Evolutionary conservation across 1,140 invertebrate species (phyloP).

Genomic region (Drosophila lacteicornis): DNA sequence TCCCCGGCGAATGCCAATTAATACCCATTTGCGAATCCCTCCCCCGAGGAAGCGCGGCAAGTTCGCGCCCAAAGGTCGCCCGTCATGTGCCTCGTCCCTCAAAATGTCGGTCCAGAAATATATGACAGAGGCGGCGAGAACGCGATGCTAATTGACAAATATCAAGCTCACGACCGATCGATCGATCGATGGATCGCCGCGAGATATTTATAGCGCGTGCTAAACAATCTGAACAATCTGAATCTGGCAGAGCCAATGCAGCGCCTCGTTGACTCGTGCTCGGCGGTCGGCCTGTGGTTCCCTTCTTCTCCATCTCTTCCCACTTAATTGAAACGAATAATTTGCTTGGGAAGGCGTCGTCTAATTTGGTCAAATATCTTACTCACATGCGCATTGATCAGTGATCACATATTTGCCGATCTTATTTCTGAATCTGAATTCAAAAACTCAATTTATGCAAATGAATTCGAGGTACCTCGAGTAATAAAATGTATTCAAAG

Average conservation of each 20-base stretch:
- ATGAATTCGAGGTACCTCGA: conserved; percentile 1
- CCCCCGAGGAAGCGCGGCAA: conserved; percentile 10
- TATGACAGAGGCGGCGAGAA: conserved; percentile 23
- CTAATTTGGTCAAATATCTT: conserved; percentile 16
- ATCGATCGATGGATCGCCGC: conserved; percentile 18
- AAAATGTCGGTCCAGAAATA: conserved; percentile 25
- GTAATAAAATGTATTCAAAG: conserved; percentile 46
- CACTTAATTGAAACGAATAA: conserved; percentile 55
- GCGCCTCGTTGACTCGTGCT: conserved; percentile 38
- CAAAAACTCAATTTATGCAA: not conserved
- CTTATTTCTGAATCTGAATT: not conserved
- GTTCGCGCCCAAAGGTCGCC: conserved; percentile 42
- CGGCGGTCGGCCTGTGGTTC: not conserved
- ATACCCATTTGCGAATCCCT: conserved; percentile 52
- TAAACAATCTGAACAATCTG: conserved; percentile 54
- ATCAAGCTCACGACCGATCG: conserved; percentile 43
- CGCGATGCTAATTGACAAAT: conserved; percentile 49
- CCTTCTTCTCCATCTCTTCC: not conserved
- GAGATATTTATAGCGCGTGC: conserved; percentile 52
- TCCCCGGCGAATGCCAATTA: conserved; percentile 55
- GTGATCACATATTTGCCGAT: conserved; percentile 12
- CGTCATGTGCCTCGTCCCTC: conserved; percentile 51
- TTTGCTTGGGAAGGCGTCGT: conserved; percentile 7
- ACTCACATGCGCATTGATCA: not conserved
- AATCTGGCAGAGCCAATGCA: conserved; percentile 47